These are phyloP conservation scores for Amphiduros pacificus DNA, from an alignment of 2,888 invertebrate genomes.

Conservation along the genomic window DNA sequence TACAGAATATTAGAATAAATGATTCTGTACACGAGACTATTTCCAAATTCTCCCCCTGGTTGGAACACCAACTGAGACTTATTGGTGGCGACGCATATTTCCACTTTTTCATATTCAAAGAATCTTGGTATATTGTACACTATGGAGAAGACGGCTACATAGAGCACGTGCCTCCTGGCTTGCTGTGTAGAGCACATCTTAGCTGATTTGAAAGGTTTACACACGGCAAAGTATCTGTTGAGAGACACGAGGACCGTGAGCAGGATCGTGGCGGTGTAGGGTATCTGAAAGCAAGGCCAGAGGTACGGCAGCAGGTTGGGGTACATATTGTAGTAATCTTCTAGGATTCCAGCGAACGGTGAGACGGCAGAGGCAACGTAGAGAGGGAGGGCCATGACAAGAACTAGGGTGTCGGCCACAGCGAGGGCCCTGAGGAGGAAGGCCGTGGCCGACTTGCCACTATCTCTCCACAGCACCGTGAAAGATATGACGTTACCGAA, in stretches of 20 bases:
- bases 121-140: slow-evolving; percentile 38
- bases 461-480: slow-evolving; percentile 29
- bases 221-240: slow-evolving; percentile 36
- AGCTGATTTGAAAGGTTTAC: slow-evolving; percentile 28
- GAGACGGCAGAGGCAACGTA: slow-evolving; percentile 27
- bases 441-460: slow-evolving; percentile 24
- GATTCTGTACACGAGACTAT: slow-evolving; percentile 30
- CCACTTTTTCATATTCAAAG: slow-evolving; percentile 33
- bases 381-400: slow-evolving; percentile 32
- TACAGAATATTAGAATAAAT: slow-evolving; percentile 35
- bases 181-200: slow-evolving; percentile 17
- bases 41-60: slow-evolving; percentile 30
- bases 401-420: slow-evolving; percentile 33
- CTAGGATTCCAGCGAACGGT: slow-evolving; percentile 18
- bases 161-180: slow-evolving; percentile 26
- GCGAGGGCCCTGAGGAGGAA: slow-evolving; percentile 33
- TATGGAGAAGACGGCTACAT: slow-evolving; percentile 30
- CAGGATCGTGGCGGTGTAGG: slow-evolving; percentile 34
- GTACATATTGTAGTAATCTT: slow-evolving; percentile 23
- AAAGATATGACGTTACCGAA: slow-evolving; percentile 33
- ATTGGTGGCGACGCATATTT: slow-evolving; percentile 21
- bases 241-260: slow-evolving; percentile 34
- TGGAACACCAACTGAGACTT: slow-evolving; percentile 23
- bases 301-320: slow-evolving; percentile 27
- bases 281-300: slow-evolving; percentile 32